Conservation (phyloP, 2,113 vertebrate species). For the Rutilus rutilus region DNA sequence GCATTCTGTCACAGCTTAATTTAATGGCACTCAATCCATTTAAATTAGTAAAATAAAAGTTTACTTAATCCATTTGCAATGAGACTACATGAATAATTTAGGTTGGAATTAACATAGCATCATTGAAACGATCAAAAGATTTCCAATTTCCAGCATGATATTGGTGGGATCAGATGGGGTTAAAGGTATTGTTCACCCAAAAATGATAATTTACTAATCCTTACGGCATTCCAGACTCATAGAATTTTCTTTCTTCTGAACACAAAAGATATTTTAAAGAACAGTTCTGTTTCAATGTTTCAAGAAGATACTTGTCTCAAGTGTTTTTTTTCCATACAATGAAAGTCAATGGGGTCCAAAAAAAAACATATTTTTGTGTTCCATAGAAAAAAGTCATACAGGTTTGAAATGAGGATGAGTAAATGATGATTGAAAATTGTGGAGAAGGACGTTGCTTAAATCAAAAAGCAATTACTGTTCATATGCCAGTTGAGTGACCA, state of each 20-base stretch:
- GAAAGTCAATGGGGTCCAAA: too few species aligned
- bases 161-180: neutral
- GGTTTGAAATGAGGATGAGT: neutral
- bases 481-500: conserved; percentile 8
- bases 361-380: neutral
- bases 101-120: neutral
- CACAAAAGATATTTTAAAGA: neutral
- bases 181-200: neutral
- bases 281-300: too few species aligned
- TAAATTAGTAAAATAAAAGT: conserved; percentile 1
- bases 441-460: neutral
- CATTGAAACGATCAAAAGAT: neutral
- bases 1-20: conserved; percentile 22
- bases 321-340: too few species aligned
- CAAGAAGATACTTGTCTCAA: too few species aligned
- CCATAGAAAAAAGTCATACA: neutral
- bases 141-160: neutral
- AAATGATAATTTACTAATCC: neutral
- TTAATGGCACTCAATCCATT: conserved; percentile 9
- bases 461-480: conserved; percentile 3
- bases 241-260: neutral
- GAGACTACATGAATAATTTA: conserved; percentile 24
- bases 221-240: neutral
- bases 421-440: neutral
- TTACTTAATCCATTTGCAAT: conserved; percentile 13